Conservation (phyloP, 2,113 vertebrate species). For the Lepus americanus region DNA sequence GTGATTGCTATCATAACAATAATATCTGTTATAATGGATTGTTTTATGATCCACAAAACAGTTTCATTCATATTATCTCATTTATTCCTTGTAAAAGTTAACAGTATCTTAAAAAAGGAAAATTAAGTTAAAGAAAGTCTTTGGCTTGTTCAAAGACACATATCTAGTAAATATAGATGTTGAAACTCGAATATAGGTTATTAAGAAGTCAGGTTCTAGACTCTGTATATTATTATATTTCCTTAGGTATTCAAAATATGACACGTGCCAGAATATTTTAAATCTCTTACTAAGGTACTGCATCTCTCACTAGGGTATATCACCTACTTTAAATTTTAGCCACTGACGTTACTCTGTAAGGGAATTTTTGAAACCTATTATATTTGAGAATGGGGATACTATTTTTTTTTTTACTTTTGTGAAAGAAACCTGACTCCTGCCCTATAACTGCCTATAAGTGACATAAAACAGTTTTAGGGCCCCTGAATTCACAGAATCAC, state of each 20-base stretch:
- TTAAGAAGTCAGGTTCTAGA: background rate
- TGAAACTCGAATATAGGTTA: background rate
- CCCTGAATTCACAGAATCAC: background rate
- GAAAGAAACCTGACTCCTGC: background rate
- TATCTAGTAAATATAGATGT: background rate
- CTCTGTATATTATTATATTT: background rate
- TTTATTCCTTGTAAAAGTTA: conserved; percentile 61
- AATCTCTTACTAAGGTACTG: background rate
- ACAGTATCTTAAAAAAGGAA: conserved; percentile 48
- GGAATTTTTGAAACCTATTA: background rate
- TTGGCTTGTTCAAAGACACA: conserved; percentile 3
- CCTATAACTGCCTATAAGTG: background rate
- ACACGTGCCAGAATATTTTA: background rate
- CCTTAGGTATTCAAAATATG: background rate
- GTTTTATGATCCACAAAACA: conserved; percentile 58
- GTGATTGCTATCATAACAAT: conserved; percentile 70
- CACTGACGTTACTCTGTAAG: background rate
- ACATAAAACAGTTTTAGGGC: background rate
- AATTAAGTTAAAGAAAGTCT: conserved; percentile 53
- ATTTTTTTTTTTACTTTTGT: background rate
- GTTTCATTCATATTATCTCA: conserved; percentile 55
- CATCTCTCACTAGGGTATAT: background rate
- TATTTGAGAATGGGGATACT: background rate
- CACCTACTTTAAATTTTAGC: background rate
- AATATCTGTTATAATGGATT: conserved; percentile 55